Base-by-base conservation (phyloP, 1,140 invertebrate genomes). In the Spodoptera frugiperda region DNA sequence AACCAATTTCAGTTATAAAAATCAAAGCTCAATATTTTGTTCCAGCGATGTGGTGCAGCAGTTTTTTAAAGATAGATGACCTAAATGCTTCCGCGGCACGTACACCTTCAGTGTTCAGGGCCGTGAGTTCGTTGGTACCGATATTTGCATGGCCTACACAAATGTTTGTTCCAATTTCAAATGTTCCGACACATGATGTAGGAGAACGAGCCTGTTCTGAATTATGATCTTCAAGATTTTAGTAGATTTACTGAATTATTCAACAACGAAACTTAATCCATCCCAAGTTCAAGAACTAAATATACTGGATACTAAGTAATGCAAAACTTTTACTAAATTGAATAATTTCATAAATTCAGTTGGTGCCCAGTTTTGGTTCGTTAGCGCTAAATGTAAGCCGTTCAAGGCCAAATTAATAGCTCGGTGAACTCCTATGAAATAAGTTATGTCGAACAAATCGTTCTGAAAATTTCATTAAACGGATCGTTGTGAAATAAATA, bases 331-430 rank as follows among this genome's bases (percentile, higher is more conserved):
- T 8, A 4, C 19, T 51, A 46, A 72, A 72, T 72, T 15, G 54
- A 55, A 73, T 61, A 73, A 73, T 73, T 73, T 61, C 51, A 61
- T 61, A 73, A 73, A 71, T 71, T 44, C 54, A 61, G 30, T 73
- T 73, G 59, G 71, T 55, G 21, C 11, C 25, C 15, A 49, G 55
- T 59, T 73, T 54, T 10, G 9, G 54, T 44, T 73, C 55, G 71
- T 73, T 73, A 73, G n/a, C 33, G 9, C 14, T 49, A 73, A 73
- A 73, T 73, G 71, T 73, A 6, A 54, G 39, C 53, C 14, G 11
- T 73, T 73, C 33, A 61, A 49, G 71, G 44, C 39, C 44, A 55
- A 48, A 5, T n/a, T 44, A 49, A 49, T 73, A 49, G 44, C 59
- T 73, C n/a, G 6, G 17, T 73, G 30, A 61, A 73, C 33, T 55